Evolutionary conservation across 2,113 vertebrate genomes (phyloP), one percentile per base, ranked within the genome.

Genomic region (Thinocorus orbignyianus): DNA sequence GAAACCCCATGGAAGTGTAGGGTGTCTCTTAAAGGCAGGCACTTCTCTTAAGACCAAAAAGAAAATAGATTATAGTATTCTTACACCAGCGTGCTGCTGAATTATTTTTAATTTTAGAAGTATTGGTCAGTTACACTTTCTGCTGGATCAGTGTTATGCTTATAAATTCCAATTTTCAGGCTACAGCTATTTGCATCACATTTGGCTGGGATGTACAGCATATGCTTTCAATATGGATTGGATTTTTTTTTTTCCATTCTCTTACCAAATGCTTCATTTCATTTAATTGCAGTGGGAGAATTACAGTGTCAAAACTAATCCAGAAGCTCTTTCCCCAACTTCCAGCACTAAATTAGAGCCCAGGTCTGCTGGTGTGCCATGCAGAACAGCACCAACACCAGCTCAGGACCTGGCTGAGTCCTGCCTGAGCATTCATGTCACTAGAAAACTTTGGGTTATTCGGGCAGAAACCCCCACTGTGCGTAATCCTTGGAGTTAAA

Each of bases 371-470:
- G 1, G 5, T 86, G 18, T 72, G 35, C 42, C n/a, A 11, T 6
- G 25, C 42, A 0, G 0, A 68, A 48, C 39, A 72, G 39, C 57
- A 79, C 18, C 0, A 0, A 46, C 0, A 0, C 46, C 57, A 55
- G 31, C 35, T 71, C 42, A 61, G 51, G 20, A 54, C 28, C 42
- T 57, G 49, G 24, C 28, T 0, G 0, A 81, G 31, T 54, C 66
- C 61, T 42, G 12, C 39, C 48, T 46, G n/a, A 69, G 11, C 0
- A 0, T 33, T 39, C 23, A 17, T 3, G 17, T 42, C 70, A 42
- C 30, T 20, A 13, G 42, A 65, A 78, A 66, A 39, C 28, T 44
- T 51, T 57, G 15, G 48, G 28, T 52, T 87, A 60, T 7, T 19
- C 3, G 0, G 26, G 28, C n/a, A 70, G 49, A 64, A 83, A 64